phyloP scores from a whole-genome alignment of 2,888 invertebrate species.

The Melanostoma mellinum region DNA sequence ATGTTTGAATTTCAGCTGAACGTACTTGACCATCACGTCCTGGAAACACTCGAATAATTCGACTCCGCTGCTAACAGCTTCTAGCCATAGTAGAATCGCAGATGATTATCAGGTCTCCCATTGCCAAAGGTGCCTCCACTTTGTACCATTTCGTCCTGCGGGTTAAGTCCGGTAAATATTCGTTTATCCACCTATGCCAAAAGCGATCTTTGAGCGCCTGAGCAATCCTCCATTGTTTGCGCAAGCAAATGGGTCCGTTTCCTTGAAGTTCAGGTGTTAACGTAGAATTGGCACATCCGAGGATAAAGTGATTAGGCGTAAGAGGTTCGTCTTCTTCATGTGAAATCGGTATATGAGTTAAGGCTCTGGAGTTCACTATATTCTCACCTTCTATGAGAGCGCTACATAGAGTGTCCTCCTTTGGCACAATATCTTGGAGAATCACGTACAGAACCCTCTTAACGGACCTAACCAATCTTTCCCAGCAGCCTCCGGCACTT shows the following conservation, averaged over 20 bases:
- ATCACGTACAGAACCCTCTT: constrained; percentile 46
- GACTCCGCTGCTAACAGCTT: constrained; percentile 7
- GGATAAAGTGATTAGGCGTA: neutral
- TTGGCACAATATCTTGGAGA: too few species aligned
- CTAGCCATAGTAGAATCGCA: constrained; percentile 25
- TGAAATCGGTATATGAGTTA: neutral
- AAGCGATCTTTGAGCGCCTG: neutral
- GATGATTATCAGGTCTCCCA: neutral
- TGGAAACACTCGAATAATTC: constrained; percentile 12
- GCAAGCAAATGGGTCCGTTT: neutral
- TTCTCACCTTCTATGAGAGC: too few species aligned
- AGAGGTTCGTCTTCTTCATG: neutral
- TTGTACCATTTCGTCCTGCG: neutral
- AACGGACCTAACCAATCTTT: constrained; percentile 66
- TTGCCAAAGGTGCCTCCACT: neutral
- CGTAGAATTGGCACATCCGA: neutral
- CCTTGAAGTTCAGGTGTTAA: too few species aligned
- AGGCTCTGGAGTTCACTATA: neutral
- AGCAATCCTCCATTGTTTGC: neutral
- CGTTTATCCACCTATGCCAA: neutral
- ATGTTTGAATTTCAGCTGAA: constrained; percentile 27
- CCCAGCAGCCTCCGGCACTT: constrained; percentile 69
- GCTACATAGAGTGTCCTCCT: too few species aligned
- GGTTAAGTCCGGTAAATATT: neutral
- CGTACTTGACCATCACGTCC: constrained; percentile 46